Conservation (phyloP, 2,888 invertebrate species). For the Punctoribates punctum region DNA sequence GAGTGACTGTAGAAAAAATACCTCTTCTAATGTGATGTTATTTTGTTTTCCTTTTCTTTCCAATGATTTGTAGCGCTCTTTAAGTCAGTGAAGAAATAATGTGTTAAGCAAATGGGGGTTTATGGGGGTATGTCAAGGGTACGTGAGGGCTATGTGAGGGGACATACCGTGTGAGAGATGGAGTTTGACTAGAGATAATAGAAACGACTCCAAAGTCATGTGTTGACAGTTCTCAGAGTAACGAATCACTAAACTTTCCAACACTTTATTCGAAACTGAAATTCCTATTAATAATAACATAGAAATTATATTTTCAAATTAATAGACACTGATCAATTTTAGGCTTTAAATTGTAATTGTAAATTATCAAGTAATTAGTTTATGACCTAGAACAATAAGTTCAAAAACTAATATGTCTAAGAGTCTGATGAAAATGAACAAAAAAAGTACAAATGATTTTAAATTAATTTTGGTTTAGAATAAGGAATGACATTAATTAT, state of each 20-base stretch:
- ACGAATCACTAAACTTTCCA: conserved; percentile 66
- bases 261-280: conserved; percentile 70
- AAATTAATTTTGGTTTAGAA: too few species aligned
- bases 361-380: too few species aligned
- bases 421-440: too few species aligned
- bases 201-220: conserved; percentile 62
- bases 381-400: too few species aligned
- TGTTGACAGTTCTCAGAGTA: conserved; percentile 61
- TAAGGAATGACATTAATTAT: too few species aligned
- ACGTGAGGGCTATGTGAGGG: not conserved
- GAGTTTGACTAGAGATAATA: conserved; percentile 64
- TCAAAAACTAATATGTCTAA: too few species aligned
- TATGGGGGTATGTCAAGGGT: not conserved
- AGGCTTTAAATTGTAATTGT: too few species aligned
- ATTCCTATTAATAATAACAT: conserved; percentile 53
- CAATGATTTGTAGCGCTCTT: conserved; percentile 11
- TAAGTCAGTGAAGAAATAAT: too few species aligned
- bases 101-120: too few species aligned
- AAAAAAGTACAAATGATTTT: too few species aligned
- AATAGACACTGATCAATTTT: too few species aligned
- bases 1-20: not conserved
- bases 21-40: conserved; percentile 24
- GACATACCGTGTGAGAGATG: conserved; percentile 64
- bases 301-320: too few species aligned
- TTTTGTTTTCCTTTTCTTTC: conserved; percentile 32